phyloP scores from a whole-genome alignment of 2,797 vertebrate genomes.

The Chiloscyllium punctatum region DNA sequence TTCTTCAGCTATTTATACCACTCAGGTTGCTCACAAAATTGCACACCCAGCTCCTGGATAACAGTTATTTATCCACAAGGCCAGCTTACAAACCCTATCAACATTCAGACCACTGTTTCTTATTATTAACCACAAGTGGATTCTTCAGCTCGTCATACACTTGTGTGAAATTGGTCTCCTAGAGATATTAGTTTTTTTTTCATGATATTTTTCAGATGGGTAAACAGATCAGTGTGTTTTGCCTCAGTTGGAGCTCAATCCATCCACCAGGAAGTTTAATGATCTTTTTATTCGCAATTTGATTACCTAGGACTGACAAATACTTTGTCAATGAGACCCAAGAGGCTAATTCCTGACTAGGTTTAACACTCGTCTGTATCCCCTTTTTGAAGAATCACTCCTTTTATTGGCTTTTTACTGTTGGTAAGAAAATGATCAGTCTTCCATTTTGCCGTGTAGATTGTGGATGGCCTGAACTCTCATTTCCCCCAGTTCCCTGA shows the following conservation, averaged over 20 bases:
- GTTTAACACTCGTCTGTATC: not conserved
- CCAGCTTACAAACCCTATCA: not conserved
- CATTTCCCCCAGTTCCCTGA: not conserved
- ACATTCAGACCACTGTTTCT: not conserved
- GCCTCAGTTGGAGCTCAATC: not conserved
- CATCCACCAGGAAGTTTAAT: slow-evolving; percentile 15
- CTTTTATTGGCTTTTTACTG: not conserved
- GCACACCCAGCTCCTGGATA: not conserved
- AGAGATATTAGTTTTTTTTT: not conserved
- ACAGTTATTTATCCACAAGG: not conserved
- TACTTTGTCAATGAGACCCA: not conserved
- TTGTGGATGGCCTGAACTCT: not conserved
- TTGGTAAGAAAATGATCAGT: not conserved
- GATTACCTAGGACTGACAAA: not conserved
- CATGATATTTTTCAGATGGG: not conserved
- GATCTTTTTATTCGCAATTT: not conserved
- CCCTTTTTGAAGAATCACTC: not conserved
- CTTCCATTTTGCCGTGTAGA: not conserved
- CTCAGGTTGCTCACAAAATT: not conserved
- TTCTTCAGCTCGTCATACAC: not conserved
- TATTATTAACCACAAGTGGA: not conserved
- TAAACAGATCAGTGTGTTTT: slow-evolving; percentile 1
- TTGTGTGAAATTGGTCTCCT: not conserved
- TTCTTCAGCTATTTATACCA: not conserved
- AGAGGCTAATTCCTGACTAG: not conserved